Base-by-base conservation (phyloP, 2,113 vertebrate genomes). In the Machaerirhynchus nigripectus region DNA sequence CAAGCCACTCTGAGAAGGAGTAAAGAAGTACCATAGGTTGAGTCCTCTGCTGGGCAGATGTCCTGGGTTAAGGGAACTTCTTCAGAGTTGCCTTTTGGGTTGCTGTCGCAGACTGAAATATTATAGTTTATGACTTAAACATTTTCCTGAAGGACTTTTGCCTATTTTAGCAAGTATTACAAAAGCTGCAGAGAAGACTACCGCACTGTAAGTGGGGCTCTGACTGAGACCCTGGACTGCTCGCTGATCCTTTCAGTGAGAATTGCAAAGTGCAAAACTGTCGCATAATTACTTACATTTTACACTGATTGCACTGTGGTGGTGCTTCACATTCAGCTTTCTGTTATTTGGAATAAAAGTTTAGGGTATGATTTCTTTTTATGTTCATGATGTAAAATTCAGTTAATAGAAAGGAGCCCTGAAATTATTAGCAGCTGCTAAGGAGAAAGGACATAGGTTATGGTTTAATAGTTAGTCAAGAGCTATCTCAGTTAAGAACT, bases 401-500 rank as follows among this genome's bases (percentile, higher is more conserved):
- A 26, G 8, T 55, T 80, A 40, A 35, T 37, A 39, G 47, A 69
- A 87, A 74, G 39, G 33, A 94, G 21, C 11, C 28, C 15, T 9
- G 3, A 35, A 39, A 21, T 24, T 14, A 33, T 61, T 59, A 70
- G 50, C 16, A 57, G 1, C 24, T 81, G 14, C 35, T 46, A 6
- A 84, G 87, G 30, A 86, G 64, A 56, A 84, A 81, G 30, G 37
- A 60, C 49, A 13, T 39, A 67, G 71, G 39, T 90, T 88, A 63
- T 77, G 47, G 79, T 88, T 93, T 92, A 92, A 89, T 81, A 78
- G 74, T 89, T 89, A 91, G 87, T 94, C 78, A 63, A 57, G 76
- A 74, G 55, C 64, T 90, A 15, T 92, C 85, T 94, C 1, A 0
- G 37, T 86, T 90, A 74, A 86, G 74, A 80, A 40, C 75, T 93